Percentiles rank a stretch among this genome's conserved stretches.
Conservation (phyloP, 2,888 invertebrate species). For the Mythimna ferrago region DNA sequence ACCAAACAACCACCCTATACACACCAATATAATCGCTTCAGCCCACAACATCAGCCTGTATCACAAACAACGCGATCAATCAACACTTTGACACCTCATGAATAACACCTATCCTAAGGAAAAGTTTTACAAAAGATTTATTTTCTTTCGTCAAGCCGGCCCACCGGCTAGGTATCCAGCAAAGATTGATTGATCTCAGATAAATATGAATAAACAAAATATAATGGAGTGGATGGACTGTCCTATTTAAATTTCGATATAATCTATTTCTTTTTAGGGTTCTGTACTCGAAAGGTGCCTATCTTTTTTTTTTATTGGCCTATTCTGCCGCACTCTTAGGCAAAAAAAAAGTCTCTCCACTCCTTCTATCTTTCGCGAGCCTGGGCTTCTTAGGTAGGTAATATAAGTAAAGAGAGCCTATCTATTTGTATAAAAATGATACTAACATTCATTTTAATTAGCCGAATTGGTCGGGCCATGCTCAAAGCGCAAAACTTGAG, state of each 20-base stretch:
- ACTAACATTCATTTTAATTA: too few species aligned
- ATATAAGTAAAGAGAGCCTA: too few species aligned
- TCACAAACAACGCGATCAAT: slow-evolving; percentile 83
- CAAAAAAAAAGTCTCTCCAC: too few species aligned
- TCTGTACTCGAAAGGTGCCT: too few species aligned
- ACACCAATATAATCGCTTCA: slow-evolving; percentile 42
- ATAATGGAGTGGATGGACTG: slow-evolving; percentile 40
- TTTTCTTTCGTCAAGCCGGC: slow-evolving; percentile 80
- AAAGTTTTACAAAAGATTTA: slow-evolving; percentile 89
- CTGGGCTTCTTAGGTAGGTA: too few species aligned
- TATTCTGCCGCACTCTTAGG: too few species aligned
- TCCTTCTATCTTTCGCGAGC: too few species aligned
- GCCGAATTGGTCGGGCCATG: too few species aligned
- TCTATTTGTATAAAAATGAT: too few species aligned
- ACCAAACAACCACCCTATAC: neutral
- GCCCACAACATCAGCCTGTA: slow-evolving; percentile 30
- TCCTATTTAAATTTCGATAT: slow-evolving; percentile 38
- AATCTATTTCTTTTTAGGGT: slow-evolving; percentile 38
- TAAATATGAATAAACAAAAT: slow-evolving; percentile 81
- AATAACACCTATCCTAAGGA: slow-evolving; percentile 87
- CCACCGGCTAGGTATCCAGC: slow-evolving; percentile 76
- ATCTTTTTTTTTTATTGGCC: too few species aligned
- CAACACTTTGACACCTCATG: slow-evolving; percentile 86
- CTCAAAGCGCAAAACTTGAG: too few species aligned
- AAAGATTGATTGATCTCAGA: slow-evolving; percentile 88